Evolutionary conservation across 2,113 vertebrate species (phyloP).

Genomic region (Halichoeres trimaculatus): DNA sequence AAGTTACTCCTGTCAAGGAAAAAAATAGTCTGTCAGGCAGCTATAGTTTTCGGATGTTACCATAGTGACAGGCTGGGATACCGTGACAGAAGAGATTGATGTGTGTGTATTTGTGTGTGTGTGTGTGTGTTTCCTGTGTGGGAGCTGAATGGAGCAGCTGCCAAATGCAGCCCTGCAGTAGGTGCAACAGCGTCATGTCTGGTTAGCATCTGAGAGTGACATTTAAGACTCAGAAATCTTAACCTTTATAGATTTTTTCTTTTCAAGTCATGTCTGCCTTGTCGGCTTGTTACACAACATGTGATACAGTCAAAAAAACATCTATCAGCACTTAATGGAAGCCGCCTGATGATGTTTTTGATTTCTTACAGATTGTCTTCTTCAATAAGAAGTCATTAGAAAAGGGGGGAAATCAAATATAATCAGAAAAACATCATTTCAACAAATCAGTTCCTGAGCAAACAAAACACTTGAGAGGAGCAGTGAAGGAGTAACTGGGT

Average conservation of each 20-base stretch:
- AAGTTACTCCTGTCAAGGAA: conserved; percentile 41
- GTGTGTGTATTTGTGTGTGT: conserved; percentile 19
- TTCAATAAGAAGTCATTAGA: neutral
- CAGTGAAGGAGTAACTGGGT: neutral
- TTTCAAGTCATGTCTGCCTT: no score
- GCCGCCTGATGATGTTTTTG: neutral
- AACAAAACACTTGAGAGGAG: conserved; percentile 5
- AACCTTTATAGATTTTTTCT: no score
- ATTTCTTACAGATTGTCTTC: neutral
- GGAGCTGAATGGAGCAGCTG: conserved; percentile 65
- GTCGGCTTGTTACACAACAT: neutral
- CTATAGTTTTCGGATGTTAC: conserved; percentile 75
- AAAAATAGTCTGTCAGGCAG: conserved; percentile 57
- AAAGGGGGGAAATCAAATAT: neutral
- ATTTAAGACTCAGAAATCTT: conserved; percentile 27
- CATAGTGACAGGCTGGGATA: conserved; percentile 73
- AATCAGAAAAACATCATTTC: neutral
- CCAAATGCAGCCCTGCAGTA: conserved; percentile 46
- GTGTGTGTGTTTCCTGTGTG: conserved; percentile 21
- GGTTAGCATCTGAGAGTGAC: conserved; percentile 52
- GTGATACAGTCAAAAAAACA: conserved; percentile 4
- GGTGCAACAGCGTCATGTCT: conserved; percentile 33
- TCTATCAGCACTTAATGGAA: neutral
- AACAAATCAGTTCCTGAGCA: neutral
- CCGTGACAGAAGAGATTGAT: conserved; percentile 70